Evolutionary conservation across 1,140 invertebrate genomes (phyloP).

Genomic region (Sesamia nonagrioides): DNA sequence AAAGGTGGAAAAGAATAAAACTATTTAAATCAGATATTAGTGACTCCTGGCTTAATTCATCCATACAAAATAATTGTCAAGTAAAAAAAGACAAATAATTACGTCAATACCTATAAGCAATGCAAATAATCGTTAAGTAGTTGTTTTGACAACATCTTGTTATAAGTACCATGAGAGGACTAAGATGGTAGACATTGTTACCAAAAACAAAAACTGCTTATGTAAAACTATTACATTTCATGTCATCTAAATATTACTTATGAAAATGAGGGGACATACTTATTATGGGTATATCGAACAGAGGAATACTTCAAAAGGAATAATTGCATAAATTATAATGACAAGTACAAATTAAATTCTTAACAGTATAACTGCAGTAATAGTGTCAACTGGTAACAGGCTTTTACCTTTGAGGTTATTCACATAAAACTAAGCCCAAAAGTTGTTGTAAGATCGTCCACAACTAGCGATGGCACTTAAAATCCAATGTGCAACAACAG

Average conservation of each 20-base stretch:
- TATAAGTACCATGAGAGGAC: neutral
- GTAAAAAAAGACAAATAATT: neutral
- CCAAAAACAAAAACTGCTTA: neutral
- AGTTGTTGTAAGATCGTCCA: constrained; percentile 74
- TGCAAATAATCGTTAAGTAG: neutral
- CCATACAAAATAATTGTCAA: neutral
- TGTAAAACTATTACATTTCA: constrained; percentile 1
- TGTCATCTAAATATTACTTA: constrained; percentile 2
- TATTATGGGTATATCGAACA: neutral
- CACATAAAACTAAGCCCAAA: constrained; percentile 53
- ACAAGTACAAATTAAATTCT: neutral
- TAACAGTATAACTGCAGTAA: constrained; percentile 18
- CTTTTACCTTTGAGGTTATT: constrained; percentile 44
- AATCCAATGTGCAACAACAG: constrained; percentile 79
- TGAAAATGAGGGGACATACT: neutral
- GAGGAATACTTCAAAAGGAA: neutral
- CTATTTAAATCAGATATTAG: neutral
- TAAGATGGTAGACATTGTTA: neutral
- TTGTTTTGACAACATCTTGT: neutral
- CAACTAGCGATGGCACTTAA: constrained; percentile 82
- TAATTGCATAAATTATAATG: neutral
- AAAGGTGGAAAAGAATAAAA: neutral
- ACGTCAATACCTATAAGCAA: neutral
- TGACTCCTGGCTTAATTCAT: constrained; percentile 7
- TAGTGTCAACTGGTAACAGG: constrained; percentile 18